A percentile compares a stretch with the other conserved stretches of the same genome.
Evolutionary conservation across 2,797 vertebrate genomes (phyloP).

Genomic region (Pangasius macronema): DNA sequence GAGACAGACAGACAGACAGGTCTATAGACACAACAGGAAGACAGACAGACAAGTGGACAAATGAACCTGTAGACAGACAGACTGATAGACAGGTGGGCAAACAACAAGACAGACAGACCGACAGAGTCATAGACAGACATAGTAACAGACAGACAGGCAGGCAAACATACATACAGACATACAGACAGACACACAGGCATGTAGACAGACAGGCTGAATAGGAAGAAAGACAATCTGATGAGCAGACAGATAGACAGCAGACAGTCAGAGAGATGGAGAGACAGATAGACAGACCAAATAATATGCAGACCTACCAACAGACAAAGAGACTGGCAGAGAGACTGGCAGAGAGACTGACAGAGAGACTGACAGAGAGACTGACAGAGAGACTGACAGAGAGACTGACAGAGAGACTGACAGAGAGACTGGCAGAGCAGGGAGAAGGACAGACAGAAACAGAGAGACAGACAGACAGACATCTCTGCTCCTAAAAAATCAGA

Average conservation of each 20-base stretch:
- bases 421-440: not conserved
- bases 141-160: not conserved
- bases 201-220: not conserved
- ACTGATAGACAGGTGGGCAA: too few species aligned
- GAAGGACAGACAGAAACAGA: not conserved
- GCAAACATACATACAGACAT: too few species aligned
- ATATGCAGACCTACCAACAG: not conserved
- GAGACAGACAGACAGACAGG: not conserved
- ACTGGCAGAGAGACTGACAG: not conserved
- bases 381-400: not conserved
- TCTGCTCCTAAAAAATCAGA: not conserved
- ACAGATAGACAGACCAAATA: not conserved
- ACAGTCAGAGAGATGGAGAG: too few species aligned
- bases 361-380: not conserved
- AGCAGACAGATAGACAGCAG: not conserved
- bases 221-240: not conserved
- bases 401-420: not conserved
- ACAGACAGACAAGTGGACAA: too few species aligned
- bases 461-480: not conserved
- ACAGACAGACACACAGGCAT: not conserved
- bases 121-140: not conserved
- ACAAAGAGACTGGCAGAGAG: not conserved
- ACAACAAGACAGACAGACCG: not conserved
- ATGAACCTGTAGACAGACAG: too few species aligned
- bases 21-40: too few species aligned